Base-by-base conservation (phyloP, 1,140 invertebrate genomes). In the Drosophila truncata region DNA sequence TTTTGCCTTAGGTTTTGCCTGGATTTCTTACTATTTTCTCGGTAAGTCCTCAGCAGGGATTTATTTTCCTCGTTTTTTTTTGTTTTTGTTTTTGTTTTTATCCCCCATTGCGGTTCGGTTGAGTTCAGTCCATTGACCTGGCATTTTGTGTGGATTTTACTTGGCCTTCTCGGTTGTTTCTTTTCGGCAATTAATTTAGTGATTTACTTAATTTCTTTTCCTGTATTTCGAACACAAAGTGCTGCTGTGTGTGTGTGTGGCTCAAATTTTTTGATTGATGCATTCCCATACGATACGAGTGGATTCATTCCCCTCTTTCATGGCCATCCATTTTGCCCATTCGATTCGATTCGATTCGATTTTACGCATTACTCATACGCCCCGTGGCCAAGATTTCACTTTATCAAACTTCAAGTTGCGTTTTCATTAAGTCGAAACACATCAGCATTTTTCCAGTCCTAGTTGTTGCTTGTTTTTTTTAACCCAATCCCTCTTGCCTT, bases 181-280 rank as follows among this genome's bases (percentile, higher is more conserved):
- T 31, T 42, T 31, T 52, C 25, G 35, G 61, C 82, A 85, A 85
- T 85, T 85, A 86, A 85, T 85, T 82, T 82, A 46, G 57, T 62
- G 82, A 81, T 85, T 82, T 82, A 79, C 61, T 78, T 78, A 81
- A 78, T 85, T 81, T 71, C 71, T 59, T 64, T 74, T 61, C 33
- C 33, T 41, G 72, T 55, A 66, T 55, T 58, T 64, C 16, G 54
- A 46, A 39, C 33, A 11, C 23, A 35, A 46, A 33, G 27, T 23
- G 2, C 31, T 23, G 2, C 16, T 14, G 25, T 9, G 61, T 27
- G 39, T 13, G 20, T 33, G 35, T 27, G 7, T n/a, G 14, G 41
- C 4, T 39, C 44, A 61, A 39, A 47, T 50, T 62, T 50, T 64
- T 75, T 75, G 70, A 76, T 76, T 75, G 73, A 76, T 76, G 59